Base-by-base conservation (phyloP, 2,113 vertebrate species). In the Struthidea cinerea region DNA sequence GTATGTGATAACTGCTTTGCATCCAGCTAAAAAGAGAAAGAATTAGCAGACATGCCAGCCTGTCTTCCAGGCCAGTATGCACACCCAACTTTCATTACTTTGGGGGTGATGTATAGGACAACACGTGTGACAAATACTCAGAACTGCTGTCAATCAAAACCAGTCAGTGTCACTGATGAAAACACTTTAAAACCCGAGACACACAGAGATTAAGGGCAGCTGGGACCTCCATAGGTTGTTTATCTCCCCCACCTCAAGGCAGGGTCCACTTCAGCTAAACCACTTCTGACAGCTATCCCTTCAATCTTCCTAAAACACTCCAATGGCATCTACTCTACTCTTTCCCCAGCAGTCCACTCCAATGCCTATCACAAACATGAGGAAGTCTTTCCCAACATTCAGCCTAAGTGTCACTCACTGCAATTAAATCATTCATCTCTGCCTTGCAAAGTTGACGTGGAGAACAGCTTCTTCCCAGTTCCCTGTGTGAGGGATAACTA, bases 1-100 rank as follows among this genome's bases (percentile, higher is more conserved):
- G 95, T 98, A 98, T 46, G 99, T 99, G 95, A 99, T 97, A 79
- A 99, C 97, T 46, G 98, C 99, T 97, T 98, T 99, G 97, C 99
- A 99, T 94, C 97, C 97, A 91, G 99, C 99, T 99, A 94, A 64
- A 96, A 78, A 94, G 17, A 64, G 53, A 97, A 82, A 90, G 60
- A 93, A 96, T 52, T 65, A 79, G 49, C 56, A 79, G 78, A 73
- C 61, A 30, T 37, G 69, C 73, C n/a, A 84, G 63, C 20, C 64
- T 79, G 37, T 55, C 81, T 82, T 68, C 61, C 27, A 32, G 61
- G 35, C 26, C 26, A 7, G 13, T 23, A 11, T 16, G 11, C 35
- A 57, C n/a, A 91, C 10, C 6, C 19, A 41, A 8, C 47, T 70
- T 49, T 41, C 47, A 20, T 23, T 35, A n/a, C 9, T 56, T 52